phyloP scores from a whole-genome alignment of 2,888 invertebrate species.

The Meteorus cinctellus region DNA sequence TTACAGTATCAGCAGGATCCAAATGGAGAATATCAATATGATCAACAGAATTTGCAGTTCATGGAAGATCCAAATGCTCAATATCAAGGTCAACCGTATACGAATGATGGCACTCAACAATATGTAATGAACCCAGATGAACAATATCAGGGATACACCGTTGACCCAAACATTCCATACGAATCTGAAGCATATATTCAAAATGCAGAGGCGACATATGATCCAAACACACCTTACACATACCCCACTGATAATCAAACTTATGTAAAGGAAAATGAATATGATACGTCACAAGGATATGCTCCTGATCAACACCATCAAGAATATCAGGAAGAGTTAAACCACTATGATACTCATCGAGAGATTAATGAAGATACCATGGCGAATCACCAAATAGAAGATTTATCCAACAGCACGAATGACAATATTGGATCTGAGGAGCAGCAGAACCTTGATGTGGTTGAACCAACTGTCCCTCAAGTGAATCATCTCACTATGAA shows the following conservation, averaged over 20 bases:
- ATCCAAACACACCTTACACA: constrained; percentile 28
- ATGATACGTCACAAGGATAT: constrained; percentile 53
- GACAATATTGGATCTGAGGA: background rate
- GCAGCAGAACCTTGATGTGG: constrained; percentile 18
- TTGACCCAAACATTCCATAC: constrained; percentile 51
- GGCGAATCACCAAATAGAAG: background rate
- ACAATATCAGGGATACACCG: constrained; percentile 41
- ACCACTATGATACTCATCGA: constrained; percentile 32
- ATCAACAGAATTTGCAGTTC: constrained; percentile 47
- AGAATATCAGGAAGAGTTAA: constrained; percentile 21
- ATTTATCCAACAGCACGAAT: background rate
- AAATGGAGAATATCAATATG: constrained; percentile 36
- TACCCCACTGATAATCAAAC: constrained; percentile 46
- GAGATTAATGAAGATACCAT: constrained; percentile 17
- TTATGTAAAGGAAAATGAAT: constrained; percentile 41
- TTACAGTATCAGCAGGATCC: constrained; percentile 13
- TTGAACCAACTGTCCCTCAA: constrained; percentile 34
- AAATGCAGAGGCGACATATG: constrained; percentile 38
- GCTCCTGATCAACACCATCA: background rate
- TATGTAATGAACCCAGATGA: constrained; percentile 30
- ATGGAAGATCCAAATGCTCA: constrained; percentile 50
- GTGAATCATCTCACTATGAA: constrained; percentile 44
- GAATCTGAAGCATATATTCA: constrained; percentile 40
- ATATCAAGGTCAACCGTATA: constrained; percentile 38
- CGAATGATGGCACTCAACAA: constrained; percentile 30